Evolutionary conservation across 2,113 vertebrate species (phyloP).

Genomic region (Neodon shergylaensis): DNA sequence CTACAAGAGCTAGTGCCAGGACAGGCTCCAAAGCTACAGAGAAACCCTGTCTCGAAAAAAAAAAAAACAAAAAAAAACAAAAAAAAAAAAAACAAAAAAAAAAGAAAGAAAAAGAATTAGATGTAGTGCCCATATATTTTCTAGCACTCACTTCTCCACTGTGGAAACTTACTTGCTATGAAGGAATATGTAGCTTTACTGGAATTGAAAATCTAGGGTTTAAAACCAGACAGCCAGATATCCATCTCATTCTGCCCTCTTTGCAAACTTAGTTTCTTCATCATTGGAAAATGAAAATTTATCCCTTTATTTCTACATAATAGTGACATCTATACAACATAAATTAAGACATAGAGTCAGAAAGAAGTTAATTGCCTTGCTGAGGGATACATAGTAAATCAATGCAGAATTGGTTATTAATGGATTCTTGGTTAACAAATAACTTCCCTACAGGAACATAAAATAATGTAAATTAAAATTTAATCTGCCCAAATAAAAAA

Average conservation of each 20-base stretch:
- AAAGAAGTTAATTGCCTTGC: constrained; percentile 65
- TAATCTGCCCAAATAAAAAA: constrained; percentile 50
- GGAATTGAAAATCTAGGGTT: neutral
- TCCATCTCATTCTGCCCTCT: neutral
- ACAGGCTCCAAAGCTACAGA: too few species aligned
- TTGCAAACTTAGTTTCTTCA: neutral
- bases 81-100: too few species aligned
- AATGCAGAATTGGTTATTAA: constrained; percentile 50
- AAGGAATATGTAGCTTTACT: neutral
- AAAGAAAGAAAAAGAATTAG: constrained; percentile 16
- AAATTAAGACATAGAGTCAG: constrained; percentile 64
- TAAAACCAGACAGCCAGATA: constrained; percentile 36
- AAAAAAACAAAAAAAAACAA: too few species aligned
- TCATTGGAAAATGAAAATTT: constrained; percentile 61
- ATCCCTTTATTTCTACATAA: constrained; percentile 46
- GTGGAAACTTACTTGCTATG: neutral
- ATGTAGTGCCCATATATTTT: neutral
- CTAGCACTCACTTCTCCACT: neutral
- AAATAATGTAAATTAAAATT: constrained; percentile 57
- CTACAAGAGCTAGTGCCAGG: too few species aligned
- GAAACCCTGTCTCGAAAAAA: too few species aligned
- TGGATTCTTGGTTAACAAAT: constrained; percentile 55
- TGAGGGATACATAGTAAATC: constrained; percentile 65
- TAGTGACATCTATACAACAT: neutral
- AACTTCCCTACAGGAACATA: constrained; percentile 37